A percentile compares a stretch with the other conserved stretches of the same genome.
phyloP scores from a whole-genome alignment of 2,113 vertebrate genomes.

The Proterorhinus semilunaris region DNA sequence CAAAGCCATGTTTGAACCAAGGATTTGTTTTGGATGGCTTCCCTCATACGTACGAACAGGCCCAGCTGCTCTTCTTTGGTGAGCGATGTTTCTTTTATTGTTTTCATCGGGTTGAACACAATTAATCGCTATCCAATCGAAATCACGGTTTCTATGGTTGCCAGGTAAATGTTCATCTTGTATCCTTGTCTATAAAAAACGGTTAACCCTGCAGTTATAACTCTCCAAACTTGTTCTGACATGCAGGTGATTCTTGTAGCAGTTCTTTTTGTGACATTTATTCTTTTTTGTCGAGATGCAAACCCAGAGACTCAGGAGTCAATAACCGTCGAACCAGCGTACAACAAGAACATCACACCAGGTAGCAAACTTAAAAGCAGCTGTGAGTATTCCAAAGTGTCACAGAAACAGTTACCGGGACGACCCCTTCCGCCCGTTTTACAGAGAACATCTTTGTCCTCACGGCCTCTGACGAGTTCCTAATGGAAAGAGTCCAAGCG shows the following conservation, averaged over 20 bases:
- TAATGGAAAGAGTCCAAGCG: conserved; percentile 81
- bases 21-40: conserved; percentile 92
- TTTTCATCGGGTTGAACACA: no score
- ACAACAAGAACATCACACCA: conserved; percentile 81
- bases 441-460: conserved; percentile 86
- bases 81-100: conserved; percentile 25
- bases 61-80: conserved; percentile 84
- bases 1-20: conserved; percentile 88
- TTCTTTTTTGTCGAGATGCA: conserved; percentile 58
- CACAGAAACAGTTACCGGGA: neutral
- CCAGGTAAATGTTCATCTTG: no score
- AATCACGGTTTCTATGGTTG: no score
- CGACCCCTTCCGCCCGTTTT: conserved; percentile 8
- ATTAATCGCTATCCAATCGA: no score
- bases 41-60: conserved; percentile 84
- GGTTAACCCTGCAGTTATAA: no score
- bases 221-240: no score
- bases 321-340: conserved; percentile 60
- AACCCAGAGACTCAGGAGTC: conserved; percentile 68
- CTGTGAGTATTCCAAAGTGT: neutral
- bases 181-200: no score
- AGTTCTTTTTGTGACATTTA: neutral
- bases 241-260: neutral
- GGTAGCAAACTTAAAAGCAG: conserved; percentile 66
- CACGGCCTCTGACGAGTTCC: conserved; percentile 84